A percentile compares a stretch with the other conserved stretches of the same genome.
phyloP scores from a whole-genome alignment of 2,113 vertebrate genomes.

The Gasterosteus nipponicus region DNA sequence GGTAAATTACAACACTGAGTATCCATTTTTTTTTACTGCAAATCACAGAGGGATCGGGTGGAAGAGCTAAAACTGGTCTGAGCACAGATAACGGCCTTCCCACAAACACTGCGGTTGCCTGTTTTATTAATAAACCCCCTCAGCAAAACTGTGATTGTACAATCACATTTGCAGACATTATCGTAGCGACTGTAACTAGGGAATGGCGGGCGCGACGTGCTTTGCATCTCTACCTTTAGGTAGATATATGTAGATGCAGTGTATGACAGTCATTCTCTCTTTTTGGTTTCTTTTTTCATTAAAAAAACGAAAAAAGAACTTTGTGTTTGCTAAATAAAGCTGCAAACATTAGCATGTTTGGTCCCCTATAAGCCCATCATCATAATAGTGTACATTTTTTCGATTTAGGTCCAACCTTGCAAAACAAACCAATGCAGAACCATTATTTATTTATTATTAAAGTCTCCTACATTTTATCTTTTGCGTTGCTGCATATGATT shows the following conservation, averaged over 20 bases:
- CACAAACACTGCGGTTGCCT: not conserved
- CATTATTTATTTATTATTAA: not conserved
- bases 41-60: constrained; percentile 11
- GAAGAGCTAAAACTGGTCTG: constrained; percentile 9
- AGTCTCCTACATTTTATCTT: not conserved
- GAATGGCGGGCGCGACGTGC: not conserved
- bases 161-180: not conserved
- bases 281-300: not conserved
- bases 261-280: not conserved
- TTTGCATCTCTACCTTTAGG: not conserved
- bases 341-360: not conserved
- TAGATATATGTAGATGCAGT: not conserved
- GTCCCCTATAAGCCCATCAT: not conserved
- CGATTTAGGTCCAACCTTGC: not conserved
- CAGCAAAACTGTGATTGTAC: no score
- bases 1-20: constrained; percentile 11
- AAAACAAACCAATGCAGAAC: not conserved
- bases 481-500: constrained; percentile 1
- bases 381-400: not conserved
- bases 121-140: constrained; percentile 1
- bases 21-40: constrained; percentile 20
- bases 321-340: not conserved
- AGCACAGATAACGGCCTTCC: not conserved
- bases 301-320: not conserved
- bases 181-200: not conserved